These are phyloP conservation scores for Zeugodacus cucurbitae DNA, from an alignment of 1,140 invertebrate genomes.

Conservation along the genomic window DNA sequence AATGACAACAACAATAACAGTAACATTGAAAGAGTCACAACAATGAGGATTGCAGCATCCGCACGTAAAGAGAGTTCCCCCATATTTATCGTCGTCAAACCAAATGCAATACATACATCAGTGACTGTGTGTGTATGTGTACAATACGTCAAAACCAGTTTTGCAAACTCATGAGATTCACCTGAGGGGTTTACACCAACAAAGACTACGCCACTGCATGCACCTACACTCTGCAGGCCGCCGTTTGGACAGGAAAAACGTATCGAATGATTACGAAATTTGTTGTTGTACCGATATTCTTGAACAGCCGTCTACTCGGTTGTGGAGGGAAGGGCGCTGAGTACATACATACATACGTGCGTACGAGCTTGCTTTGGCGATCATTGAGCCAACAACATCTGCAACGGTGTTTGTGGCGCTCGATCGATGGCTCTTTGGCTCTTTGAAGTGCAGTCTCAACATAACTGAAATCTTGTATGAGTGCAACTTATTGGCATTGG, in stretches of 20 bases:
- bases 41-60: constrained; percentile 15
- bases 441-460: not conserved
- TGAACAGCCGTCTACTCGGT: not conserved
- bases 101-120: not conserved
- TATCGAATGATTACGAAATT: constrained; percentile 1
- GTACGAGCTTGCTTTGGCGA: not conserved
- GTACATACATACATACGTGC: not conserved
- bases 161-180: not conserved
- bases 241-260: not conserved
- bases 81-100: not conserved
- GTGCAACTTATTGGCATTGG: not conserved
- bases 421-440: not conserved
- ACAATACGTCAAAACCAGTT: not conserved
- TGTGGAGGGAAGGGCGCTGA: not conserved
- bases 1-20: not conserved
- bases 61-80: not conserved
- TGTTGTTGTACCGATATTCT: constrained; percentile 24
- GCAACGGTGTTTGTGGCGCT: constrained; percentile 1
- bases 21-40: constrained; percentile 21
- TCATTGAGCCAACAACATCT: not conserved
- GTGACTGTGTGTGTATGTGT: not conserved
- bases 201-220: not conserved
- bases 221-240: not conserved
- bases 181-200: constrained; percentile 3
- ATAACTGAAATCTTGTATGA: not conserved